Conservation (phyloP, 2,113 vertebrate genomes). For the Tyto alba region DNA sequence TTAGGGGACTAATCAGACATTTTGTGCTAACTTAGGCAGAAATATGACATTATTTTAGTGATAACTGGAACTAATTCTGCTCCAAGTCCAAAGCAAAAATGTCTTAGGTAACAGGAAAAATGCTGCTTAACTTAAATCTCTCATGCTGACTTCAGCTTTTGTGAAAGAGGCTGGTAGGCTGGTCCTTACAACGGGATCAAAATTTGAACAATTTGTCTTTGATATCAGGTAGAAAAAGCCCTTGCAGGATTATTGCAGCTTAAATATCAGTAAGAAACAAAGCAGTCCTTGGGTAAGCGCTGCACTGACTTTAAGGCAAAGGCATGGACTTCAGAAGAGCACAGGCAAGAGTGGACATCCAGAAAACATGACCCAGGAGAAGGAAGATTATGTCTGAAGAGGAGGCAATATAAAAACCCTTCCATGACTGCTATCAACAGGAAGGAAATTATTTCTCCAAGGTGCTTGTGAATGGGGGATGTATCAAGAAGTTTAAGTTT, state of each 20-base stretch:
- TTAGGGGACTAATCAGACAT: neutral
- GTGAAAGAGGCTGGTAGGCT: neutral
- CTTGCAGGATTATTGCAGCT: neutral
- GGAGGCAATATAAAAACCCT: neutral
- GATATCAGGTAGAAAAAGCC: neutral
- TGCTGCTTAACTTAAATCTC: neutral
- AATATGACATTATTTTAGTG: neutral
- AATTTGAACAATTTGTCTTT: neutral
- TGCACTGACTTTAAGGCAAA: neutral
- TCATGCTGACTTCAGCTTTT: neutral
- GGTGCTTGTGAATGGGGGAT: neutral
- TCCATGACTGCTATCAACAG: neutral
- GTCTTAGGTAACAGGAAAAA: neutral
- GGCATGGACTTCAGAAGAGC: neutral
- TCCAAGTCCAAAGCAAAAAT: neutral
- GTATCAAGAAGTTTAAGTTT: neutral
- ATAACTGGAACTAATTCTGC: neutral
- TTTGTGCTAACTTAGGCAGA: conserved; percentile 25
- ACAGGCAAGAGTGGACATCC: neutral
- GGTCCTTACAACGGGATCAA: neutral
- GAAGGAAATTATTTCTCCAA: neutral
- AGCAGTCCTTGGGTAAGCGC: neutral
- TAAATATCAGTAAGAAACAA: neutral
- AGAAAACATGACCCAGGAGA: neutral
- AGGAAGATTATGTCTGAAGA: neutral